Evolutionary conservation across 2,888 invertebrate species (phyloP), one percentile per base, ranked within the genome.

Genomic region (Pandemis heparana): DNA sequence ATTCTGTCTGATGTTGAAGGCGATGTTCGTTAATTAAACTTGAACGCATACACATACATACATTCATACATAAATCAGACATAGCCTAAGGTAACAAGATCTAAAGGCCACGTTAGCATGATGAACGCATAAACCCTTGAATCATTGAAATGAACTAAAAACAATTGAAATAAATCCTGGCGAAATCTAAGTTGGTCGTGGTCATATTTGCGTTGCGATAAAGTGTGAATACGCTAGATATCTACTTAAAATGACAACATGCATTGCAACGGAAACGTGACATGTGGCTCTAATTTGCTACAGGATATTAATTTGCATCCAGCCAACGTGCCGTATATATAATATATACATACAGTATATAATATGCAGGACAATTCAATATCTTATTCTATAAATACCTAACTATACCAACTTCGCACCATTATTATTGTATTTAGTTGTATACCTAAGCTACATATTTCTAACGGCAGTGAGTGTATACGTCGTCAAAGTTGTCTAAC

Each of bases 241-340:
- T 10, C 62, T 76, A 78, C 81, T 32, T 79, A 74, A 79, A 75
- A 76, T 75, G 79, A 80, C 81, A 64, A 82, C 83, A 83, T 82
- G 78, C 78, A 78, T 77, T 75, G 75, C 73, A 77, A 78, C 76
- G 81, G 81, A 86, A 84, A 79, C 78, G 78, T 74, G 78, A 81
- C 83, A 83, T 77, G 79, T 85, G 82, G 80, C 76, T 76, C 79
- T 82, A 74, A 83, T 83, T 77, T 69, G 65, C 32, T 68, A 68
- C 72, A 72, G 63, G 67, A 72, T 67, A 62, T 63, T 18, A 32
- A 9, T n/a, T 32, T 38, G 32, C 56, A 32, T 67, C 12, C 51
- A 51, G 32, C 14, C n/a, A 64, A 8, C 39, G 16, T 10, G 48
- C n/a, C 39, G 56, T 18, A 23, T 18, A n/a, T 56, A 23, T 56